These are phyloP conservation scores for Macrophya annulata DNA, from an alignment of 2,888 invertebrate species.

Conservation along the genomic window DNA sequence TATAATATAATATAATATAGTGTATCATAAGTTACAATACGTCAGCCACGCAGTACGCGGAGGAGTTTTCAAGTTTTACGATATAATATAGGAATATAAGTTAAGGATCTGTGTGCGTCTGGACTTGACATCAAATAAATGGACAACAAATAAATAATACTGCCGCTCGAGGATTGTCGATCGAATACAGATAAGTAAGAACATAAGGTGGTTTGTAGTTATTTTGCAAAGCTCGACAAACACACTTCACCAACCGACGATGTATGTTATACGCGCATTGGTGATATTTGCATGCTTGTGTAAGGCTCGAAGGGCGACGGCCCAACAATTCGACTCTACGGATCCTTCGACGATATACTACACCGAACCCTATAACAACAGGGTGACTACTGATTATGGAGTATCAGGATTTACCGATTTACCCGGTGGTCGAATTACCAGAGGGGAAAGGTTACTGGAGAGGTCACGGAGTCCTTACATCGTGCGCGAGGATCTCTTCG, in stretches of 20 bases:
- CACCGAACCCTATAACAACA: conserved; percentile 72
- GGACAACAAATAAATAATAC: background rate
- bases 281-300: conserved; percentile 54
- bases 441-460: conserved; percentile 82
- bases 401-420: conserved; percentile 81
- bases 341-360: conserved; percentile 75
- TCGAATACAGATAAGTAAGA: background rate
- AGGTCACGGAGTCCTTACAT: conserved; percentile 87
- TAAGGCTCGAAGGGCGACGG: conserved; percentile 43
- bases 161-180: background rate
- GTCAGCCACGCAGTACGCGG: background rate
- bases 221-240: background rate
- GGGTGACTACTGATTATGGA: conserved; percentile 59
- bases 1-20: no score
- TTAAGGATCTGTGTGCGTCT: background rate
- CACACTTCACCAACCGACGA: conserved; percentile 32
- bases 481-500: conserved; percentile 89
- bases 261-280: conserved; percentile 59
- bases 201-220: background rate
- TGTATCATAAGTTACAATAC: background rate
- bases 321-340: conserved; percentile 64
- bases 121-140: background rate
- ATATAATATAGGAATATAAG: background rate
- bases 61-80: background rate
- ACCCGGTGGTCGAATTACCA: conserved; percentile 84